Percentiles rank a stretch among this genome's conserved stretches.
phyloP scores from a whole-genome alignment of 2,113 vertebrate genomes.

The Chinchilla lanigera region DNA sequence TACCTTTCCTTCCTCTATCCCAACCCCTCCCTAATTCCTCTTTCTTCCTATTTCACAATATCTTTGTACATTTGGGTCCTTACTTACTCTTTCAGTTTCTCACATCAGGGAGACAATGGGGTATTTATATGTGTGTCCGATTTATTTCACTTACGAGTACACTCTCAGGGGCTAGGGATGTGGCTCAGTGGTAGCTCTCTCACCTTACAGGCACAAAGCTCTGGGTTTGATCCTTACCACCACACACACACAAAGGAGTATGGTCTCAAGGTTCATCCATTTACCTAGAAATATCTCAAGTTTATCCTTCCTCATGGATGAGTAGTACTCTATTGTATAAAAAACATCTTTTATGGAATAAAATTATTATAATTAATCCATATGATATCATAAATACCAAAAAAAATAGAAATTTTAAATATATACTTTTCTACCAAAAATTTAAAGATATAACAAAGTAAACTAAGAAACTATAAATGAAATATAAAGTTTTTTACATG shows the following conservation, averaged over 20 bases:
- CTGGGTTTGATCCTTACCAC: not conserved
- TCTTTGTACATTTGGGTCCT: not conserved
- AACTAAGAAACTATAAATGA: not conserved
- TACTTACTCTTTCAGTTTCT: not conserved
- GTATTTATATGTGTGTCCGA: not conserved
- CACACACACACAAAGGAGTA: not conserved
- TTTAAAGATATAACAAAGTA: constrained; percentile 18
- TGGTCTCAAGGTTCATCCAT: not conserved
- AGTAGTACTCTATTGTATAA: not conserved
- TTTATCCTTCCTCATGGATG: not conserved
- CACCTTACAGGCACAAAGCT: not conserved
- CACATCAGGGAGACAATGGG: not conserved
- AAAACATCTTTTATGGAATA: not conserved
- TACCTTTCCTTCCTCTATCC: not conserved
- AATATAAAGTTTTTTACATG: not conserved
- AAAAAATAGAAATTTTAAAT: not conserved
- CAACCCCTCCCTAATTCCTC: not conserved
- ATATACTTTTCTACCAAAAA: not conserved
- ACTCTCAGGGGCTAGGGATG: not conserved
- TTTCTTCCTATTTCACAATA: not conserved
- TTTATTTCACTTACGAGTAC: not conserved
- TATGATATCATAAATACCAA: not conserved
- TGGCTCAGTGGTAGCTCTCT: not conserved
- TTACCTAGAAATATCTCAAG: not conserved
- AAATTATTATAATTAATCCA: not conserved